A percentile compares a stretch with the other conserved stretches of the same genome.
Conservation (phyloP, 23 tunicate genomes). For the Styela clava region DNA sequence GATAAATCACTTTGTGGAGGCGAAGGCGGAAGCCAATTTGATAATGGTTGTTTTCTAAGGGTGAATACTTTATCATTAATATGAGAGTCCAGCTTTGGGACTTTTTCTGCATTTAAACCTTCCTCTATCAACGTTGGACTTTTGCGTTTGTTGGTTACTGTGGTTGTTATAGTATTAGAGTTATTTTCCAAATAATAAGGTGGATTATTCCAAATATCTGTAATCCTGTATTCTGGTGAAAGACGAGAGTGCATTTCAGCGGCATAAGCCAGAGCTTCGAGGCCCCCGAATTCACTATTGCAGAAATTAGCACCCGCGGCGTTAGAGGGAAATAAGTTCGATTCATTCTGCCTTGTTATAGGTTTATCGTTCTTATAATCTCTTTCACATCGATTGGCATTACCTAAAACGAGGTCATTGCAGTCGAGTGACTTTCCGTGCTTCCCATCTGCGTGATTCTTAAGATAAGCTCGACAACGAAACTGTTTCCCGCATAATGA, state of each 20-base stretch:
- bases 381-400: neutral
- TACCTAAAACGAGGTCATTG: neutral
- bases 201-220: neutral
- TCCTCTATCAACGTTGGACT: neutral
- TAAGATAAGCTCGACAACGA: conserved; percentile 3
- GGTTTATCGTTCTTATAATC: neutral
- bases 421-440: conserved; percentile 9
- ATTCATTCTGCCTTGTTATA: neutral
- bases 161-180: neutral
- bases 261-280: conserved; percentile 26
- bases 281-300: conserved; percentile 1
- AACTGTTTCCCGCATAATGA: conserved; percentile 2
- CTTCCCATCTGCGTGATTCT: conserved; percentile 11
- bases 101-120: neutral
- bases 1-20: conserved; percentile 23
- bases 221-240: neutral
- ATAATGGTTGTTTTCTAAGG: neutral
- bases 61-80: neutral
- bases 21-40: conserved; percentile 24
- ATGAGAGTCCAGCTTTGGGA: neutral
- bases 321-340: neutral
- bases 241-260: conserved; percentile 22
- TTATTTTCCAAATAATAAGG: neutral
- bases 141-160: neutral
- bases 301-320: neutral